Conservation (phyloP, 2,113 vertebrate species). For the Corythornis vintsioides region DNA sequence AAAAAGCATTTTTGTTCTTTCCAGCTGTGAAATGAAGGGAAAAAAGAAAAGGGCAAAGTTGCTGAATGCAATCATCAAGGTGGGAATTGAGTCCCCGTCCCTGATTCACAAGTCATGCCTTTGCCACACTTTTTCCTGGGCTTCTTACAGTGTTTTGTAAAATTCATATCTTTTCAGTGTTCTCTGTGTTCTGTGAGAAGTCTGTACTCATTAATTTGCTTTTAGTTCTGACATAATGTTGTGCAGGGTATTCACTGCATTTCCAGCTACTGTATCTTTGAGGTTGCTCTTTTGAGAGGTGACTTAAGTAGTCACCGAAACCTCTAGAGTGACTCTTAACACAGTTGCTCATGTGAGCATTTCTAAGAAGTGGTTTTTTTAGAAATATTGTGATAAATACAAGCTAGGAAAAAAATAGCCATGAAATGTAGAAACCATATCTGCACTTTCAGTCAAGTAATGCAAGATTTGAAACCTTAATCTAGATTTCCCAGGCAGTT, state of each 20-base stretch:
- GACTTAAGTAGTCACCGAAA: background rate
- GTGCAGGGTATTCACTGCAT: background rate
- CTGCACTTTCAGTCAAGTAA: background rate
- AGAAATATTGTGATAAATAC: background rate
- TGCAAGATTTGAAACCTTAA: background rate
- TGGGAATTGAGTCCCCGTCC: background rate
- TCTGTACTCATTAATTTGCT: background rate
- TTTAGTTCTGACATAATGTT: background rate
- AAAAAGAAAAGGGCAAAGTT: background rate
- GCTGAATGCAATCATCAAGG: background rate
- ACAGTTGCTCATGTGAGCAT: background rate
- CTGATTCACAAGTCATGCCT: background rate
- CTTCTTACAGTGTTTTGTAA: background rate
- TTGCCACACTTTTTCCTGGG: background rate
- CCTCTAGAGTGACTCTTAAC: background rate
- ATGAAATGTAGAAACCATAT: background rate
- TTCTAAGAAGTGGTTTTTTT: background rate
- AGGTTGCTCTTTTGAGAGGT: background rate
- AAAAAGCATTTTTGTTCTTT: constrained; percentile 16
- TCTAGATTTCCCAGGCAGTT: background rate
- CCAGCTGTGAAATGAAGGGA: background rate
- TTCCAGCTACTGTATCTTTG: background rate
- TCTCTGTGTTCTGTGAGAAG: background rate
- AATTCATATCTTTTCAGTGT: background rate
- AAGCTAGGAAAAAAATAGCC: background rate